Evolutionary conservation across 2,888 invertebrate species (phyloP).

Genomic region (Tenthredo scrophulariae): DNA sequence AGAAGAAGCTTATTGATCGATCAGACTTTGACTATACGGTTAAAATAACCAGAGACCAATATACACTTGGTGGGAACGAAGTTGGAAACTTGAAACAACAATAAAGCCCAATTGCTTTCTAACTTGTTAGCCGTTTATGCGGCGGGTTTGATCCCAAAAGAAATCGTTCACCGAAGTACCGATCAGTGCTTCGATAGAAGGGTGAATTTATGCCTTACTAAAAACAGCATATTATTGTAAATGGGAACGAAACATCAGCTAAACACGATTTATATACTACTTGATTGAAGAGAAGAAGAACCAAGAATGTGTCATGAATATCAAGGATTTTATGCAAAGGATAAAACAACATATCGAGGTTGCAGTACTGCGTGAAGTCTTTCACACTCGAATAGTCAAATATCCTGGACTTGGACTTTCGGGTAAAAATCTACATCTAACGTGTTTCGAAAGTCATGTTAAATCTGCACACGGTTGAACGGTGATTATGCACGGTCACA

Average conservation of each 20-base stretch:
- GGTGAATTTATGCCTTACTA: not conserved
- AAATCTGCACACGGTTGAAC: not conserved
- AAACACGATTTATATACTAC: not conserved
- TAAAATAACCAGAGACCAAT: not conserved
- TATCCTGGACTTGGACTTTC: not conserved
- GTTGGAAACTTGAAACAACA: not conserved
- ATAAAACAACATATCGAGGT: not conserved
- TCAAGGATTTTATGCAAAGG: not conserved
- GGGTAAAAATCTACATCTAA: not conserved
- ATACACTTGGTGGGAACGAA: not conserved
- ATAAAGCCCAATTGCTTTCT: not conserved
- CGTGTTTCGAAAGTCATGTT: constrained; percentile 28
- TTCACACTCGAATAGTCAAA: not conserved
- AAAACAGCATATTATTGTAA: not conserved
- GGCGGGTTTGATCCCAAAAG: not conserved
- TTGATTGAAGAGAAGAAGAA: not conserved
- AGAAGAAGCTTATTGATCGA: not conserved
- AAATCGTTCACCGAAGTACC: not conserved
- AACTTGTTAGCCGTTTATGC: not conserved
- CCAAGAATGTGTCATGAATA: not conserved
- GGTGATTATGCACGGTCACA: constrained; percentile 31
- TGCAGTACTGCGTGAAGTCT: not conserved
- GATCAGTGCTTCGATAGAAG: not conserved
- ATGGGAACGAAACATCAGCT: not conserved
- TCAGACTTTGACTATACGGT: not conserved